Conservation (phyloP, 2,113 vertebrate species). For the Rallus limicola region DNA sequence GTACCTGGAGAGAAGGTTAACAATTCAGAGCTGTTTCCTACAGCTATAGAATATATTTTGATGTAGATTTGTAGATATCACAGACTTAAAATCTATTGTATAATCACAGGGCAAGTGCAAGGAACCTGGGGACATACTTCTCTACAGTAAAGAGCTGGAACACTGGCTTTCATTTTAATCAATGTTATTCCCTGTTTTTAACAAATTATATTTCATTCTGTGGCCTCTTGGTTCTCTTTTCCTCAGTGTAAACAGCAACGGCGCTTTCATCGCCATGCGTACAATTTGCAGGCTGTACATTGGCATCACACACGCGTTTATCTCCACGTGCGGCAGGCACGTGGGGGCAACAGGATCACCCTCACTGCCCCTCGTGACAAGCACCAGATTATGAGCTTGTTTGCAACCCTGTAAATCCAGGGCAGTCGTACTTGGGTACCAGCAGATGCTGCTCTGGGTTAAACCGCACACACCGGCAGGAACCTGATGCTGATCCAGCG, state of each 20-base stretch:
- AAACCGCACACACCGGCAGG: background rate
- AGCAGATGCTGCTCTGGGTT: background rate
- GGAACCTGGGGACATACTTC: conserved; percentile 72
- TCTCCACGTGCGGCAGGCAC: background rate
- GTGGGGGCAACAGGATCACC: background rate
- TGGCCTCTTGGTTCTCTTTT: conserved; percentile 46
- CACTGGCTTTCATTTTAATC: conserved; percentile 62
- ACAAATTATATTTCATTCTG: conserved; percentile 68
- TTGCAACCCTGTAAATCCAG: background rate
- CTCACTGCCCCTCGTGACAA: background rate
- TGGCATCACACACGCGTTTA: background rate
- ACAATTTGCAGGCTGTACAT: background rate
- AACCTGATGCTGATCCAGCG: background rate
- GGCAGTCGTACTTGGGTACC: background rate
- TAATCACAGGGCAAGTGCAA: conserved; percentile 76
- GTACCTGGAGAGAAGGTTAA: conserved; percentile 86
- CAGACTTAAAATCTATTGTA: conserved; percentile 82
- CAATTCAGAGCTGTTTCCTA: conserved; percentile 82
- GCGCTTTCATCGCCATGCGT: background rate
- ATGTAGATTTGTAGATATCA: conserved; percentile 83
- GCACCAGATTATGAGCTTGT: background rate
- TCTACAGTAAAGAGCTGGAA: conserved; percentile 43
- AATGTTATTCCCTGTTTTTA: conserved; percentile 63
- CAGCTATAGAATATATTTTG: conserved; percentile 81
- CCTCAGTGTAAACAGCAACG: conserved; percentile 32